Conservation (phyloP, 2,797 vertebrate genomes). For the Iguana delicatissima region DNA sequence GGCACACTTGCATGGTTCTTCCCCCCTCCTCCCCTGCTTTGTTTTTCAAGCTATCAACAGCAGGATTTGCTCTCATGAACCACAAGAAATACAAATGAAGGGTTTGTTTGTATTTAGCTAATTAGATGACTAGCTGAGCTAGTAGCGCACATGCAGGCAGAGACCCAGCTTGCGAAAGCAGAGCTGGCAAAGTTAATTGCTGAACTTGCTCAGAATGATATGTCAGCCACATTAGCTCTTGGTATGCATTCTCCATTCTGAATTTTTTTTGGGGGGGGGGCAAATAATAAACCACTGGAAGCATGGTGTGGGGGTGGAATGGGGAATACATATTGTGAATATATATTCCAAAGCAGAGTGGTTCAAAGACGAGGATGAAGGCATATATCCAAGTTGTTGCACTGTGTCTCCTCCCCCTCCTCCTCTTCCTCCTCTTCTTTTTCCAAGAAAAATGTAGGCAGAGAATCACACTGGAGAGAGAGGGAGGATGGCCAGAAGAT, state of each 20-base stretch:
- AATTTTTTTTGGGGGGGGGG: slow-evolving; percentile 22
- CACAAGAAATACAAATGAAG: slow-evolving; percentile 76
- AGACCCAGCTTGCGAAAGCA: slow-evolving; percentile 61
- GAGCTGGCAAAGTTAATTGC: slow-evolving; percentile 54
- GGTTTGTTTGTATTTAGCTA: slow-evolving; percentile 82
- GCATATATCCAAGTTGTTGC: background rate
- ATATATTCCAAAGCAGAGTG: no score
- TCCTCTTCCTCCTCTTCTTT: no score
- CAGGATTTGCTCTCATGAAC: slow-evolving; percentile 77
- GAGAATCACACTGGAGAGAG: background rate
- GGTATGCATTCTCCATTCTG: background rate
- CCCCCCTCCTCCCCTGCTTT: background rate
- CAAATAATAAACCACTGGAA: slow-evolving; percentile 30
- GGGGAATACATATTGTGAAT: background rate
- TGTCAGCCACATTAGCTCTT: slow-evolving; percentile 42
- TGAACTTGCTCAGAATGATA: slow-evolving; percentile 44
- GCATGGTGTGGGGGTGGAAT: slow-evolving; percentile 5
- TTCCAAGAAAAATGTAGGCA: background rate
- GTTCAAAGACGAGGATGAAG: background rate
- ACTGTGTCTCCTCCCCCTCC: no score
- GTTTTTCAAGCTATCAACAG: slow-evolving; percentile 72
- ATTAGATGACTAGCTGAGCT: slow-evolving; percentile 76
- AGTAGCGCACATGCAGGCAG: slow-evolving; percentile 69
- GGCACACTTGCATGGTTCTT: slow-evolving; percentile 42
- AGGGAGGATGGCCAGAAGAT: background rate